Percentiles rank a stretch among this genome's conserved stretches.
Conservation (phyloP, 2,888 invertebrate genomes). For the Danaus chrysippus region DNA sequence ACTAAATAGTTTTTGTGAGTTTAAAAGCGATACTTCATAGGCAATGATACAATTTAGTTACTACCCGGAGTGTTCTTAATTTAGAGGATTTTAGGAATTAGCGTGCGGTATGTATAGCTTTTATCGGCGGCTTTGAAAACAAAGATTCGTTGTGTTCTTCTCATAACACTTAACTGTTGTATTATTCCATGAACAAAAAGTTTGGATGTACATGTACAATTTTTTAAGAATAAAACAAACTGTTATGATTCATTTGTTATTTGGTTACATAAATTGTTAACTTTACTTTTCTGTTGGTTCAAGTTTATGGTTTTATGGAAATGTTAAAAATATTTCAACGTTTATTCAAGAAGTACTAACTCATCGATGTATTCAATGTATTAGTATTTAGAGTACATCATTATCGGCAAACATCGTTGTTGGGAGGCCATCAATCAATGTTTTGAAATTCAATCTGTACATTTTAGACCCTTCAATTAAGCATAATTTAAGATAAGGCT, state of each 20-base stretch:
- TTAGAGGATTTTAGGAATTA: slow-evolving; percentile 64
- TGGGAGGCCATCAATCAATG: slow-evolving; percentile 68
- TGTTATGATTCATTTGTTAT: too few relatives aligned
- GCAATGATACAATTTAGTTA: slow-evolving; percentile 58
- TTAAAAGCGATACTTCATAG: slow-evolving; percentile 58
- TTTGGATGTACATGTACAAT: slow-evolving; percentile 3
- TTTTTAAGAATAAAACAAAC: too few relatives aligned
- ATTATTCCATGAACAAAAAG: slow-evolving; percentile 25
- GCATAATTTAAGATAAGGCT: slow-evolving; percentile 76
- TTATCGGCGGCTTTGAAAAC: slow-evolving; percentile 59
- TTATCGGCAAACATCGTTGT: slow-evolving; percentile 50
- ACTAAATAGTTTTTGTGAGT: slow-evolving; percentile 51
- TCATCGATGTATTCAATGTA: slow-evolving; percentile 51
- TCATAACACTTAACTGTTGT: slow-evolving; percentile 39
- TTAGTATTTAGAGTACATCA: slow-evolving; percentile 45
- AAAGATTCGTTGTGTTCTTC: slow-evolving; percentile 60
- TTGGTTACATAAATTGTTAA: too few relatives aligned
- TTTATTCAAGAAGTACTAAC: slow-evolving; percentile 34
- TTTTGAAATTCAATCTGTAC: slow-evolving; percentile 73
- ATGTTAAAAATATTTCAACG: neutral
- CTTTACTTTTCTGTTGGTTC: too few relatives aligned
- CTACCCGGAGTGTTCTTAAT: slow-evolving; percentile 57
- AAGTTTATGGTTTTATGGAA: too few relatives aligned
- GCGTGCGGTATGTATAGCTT: slow-evolving; percentile 53
- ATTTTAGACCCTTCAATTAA: slow-evolving; percentile 73